phyloP scores from a whole-genome alignment of 2,888 invertebrate genomes.

The Julus scandinavius region DNA sequence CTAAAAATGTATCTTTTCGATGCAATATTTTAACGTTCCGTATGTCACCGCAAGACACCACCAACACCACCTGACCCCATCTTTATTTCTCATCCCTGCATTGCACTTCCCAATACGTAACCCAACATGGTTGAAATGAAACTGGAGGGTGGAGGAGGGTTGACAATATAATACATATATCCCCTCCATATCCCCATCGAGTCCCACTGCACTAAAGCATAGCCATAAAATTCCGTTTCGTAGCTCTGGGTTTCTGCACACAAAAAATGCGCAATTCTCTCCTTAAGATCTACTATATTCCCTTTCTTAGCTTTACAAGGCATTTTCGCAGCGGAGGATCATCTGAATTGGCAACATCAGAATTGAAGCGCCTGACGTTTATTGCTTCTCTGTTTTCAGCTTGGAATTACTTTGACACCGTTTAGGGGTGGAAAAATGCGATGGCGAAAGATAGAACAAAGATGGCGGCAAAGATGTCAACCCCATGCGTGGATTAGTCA shows the following conservation, averaged over 20 bases:
- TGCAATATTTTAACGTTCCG: not conserved
- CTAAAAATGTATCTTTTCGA: not conserved
- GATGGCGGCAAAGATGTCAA: not conserved
- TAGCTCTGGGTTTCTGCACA: not conserved
- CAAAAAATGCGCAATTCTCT: conserved; percentile 35
- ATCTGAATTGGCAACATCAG: conserved; percentile 40
- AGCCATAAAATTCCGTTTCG: conserved; percentile 16
- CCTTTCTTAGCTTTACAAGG: conserved; percentile 36
- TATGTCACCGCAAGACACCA: not conserved
- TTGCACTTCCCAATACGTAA: not conserved
- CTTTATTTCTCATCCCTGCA: not conserved
- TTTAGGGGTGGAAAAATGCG: not conserved
- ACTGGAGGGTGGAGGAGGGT: not conserved
- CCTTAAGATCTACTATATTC: conserved; percentile 36
- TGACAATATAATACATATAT: not conserved
- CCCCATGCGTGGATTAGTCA: not conserved
- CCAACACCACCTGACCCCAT: not conserved
- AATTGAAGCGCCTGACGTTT: conserved; percentile 43
- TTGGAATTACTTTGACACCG: conserved; percentile 40
- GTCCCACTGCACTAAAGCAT: conserved; percentile 25
- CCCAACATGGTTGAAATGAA: conserved; percentile 16
- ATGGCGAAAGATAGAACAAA: not conserved
- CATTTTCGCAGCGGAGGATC: conserved; percentile 36
- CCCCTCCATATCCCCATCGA: not conserved
- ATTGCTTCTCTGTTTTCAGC: conserved; percentile 43